A percentile compares a stretch with the other conserved stretches of the same genome.
These are phyloP conservation scores for Neoniphon sammara DNA, from an alignment of 2,797 vertebrate species.

Conservation along the genomic window DNA sequence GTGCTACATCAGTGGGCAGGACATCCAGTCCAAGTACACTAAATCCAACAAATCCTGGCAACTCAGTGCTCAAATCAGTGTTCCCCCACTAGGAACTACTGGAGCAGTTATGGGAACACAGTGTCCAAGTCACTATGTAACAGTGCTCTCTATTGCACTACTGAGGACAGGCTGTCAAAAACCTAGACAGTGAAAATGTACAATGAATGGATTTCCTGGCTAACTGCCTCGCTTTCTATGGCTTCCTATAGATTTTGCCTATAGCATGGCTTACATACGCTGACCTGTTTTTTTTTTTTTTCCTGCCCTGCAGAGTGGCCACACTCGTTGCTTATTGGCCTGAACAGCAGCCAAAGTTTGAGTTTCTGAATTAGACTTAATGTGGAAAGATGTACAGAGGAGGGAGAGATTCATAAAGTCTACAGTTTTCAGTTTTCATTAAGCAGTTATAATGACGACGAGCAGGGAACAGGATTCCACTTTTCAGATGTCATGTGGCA, in stretches of 20 bases:
- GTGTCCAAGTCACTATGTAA: slow-evolving; percentile 55
- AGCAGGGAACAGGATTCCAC: slow-evolving; percentile 15
- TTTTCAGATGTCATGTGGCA: slow-evolving; percentile 6
- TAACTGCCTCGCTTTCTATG: slow-evolving; percentile 40
- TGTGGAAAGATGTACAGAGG: slow-evolving; percentile 8
- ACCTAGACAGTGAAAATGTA: slow-evolving; percentile 24
- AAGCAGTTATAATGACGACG: neutral
- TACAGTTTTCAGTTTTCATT: neutral
- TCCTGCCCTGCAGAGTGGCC: neutral
- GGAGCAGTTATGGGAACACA: slow-evolving; percentile 61
- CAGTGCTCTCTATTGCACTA: slow-evolving; percentile 44
- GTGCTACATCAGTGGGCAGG: slow-evolving; percentile 45
- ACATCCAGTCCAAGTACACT: slow-evolving; percentile 75
- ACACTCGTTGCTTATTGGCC: slow-evolving; percentile 17
- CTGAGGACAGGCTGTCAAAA: slow-evolving; percentile 54
- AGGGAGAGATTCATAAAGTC: slow-evolving; percentile 9
- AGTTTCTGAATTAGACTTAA: neutral
- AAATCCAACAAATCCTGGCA: slow-evolving; percentile 74
- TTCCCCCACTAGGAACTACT: slow-evolving; percentile 62
- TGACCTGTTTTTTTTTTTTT: slow-evolving; percentile 16
- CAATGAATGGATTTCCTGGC: slow-evolving; percentile 37
- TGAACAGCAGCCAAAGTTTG: neutral
- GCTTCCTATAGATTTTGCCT: slow-evolving; percentile 53
- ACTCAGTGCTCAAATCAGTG: slow-evolving; percentile 63
- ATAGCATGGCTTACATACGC: slow-evolving; percentile 43